Conservation (phyloP, 2,888 invertebrate genomes). For the Drosophila ochracea region DNA sequence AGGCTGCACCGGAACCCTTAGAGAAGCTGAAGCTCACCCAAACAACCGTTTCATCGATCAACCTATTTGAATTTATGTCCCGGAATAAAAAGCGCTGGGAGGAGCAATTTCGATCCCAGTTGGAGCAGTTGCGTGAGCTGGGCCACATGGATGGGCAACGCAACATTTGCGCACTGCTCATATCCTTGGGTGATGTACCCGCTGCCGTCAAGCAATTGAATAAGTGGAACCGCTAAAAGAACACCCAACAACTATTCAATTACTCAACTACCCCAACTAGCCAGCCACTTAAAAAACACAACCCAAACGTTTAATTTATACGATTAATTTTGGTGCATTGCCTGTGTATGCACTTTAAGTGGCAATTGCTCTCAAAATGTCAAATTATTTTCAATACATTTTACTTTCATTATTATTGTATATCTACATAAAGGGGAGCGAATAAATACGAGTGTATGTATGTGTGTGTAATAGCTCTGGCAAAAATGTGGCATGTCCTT, state of each 20-base stretch:
- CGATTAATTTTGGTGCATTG: constrained; percentile 17
- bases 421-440: not conserved
- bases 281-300: not conserved
- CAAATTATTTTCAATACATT: constrained; percentile 6
- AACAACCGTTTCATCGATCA: not conserved
- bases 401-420: constrained; percentile 1
- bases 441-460: constrained; percentile 10
- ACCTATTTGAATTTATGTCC: constrained; percentile 40
- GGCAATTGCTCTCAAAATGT: constrained; percentile 32
- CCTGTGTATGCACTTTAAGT: constrained; percentile 6
- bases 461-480: not conserved
- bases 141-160: constrained; percentile 53
- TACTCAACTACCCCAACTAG: not conserved
- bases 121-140: constrained; percentile 39
- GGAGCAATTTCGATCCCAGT: constrained; percentile 38
- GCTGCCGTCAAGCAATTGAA: constrained; percentile 53
- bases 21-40: constrained; percentile 6
- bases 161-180: constrained; percentile 57
- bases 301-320: not conserved
- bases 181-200: constrained; percentile 56
- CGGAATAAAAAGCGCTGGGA: constrained; percentile 37
- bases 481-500: not conserved
- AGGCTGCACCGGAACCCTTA: constrained; percentile 4
- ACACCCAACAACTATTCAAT: not conserved
- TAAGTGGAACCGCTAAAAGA: constrained; percentile 48